Evolutionary conservation across 2,797 vertebrate species (phyloP).

Genomic region (Coracias cyanogaster): DNA sequence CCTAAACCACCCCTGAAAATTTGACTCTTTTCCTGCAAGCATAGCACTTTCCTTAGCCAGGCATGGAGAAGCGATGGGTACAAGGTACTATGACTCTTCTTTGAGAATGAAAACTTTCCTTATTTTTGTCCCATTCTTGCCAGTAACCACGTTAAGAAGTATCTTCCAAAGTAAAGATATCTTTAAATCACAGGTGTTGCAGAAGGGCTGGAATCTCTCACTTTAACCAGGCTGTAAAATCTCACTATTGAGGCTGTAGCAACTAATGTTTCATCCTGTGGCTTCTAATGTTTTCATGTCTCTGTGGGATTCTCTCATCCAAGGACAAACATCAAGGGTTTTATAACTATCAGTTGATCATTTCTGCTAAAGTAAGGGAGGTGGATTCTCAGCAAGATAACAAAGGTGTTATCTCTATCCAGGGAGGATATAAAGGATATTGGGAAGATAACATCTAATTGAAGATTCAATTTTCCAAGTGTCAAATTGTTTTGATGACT

Average conservation of each 20-base stretch:
- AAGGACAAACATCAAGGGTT: slow-evolving; percentile 86
- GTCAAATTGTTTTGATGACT: slow-evolving; percentile 81
- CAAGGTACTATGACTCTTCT: neutral
- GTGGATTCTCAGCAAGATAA: slow-evolving; percentile 88
- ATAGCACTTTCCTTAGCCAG: neutral
- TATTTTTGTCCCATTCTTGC: neutral
- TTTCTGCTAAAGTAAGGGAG: slow-evolving; percentile 86
- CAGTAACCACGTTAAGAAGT: slow-evolving; percentile 4
- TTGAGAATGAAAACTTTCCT: neutral
- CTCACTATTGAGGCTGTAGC: slow-evolving; percentile 30
- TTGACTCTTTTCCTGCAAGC: neutral
- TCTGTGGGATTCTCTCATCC: slow-evolving; percentile 72
- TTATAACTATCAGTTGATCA: slow-evolving; percentile 87
- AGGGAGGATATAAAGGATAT: slow-evolving; percentile 84
- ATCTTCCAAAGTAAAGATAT: slow-evolving; percentile 26
- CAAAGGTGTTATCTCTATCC: slow-evolving; percentile 86
- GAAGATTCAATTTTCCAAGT: slow-evolving; percentile 77
- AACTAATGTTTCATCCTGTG: slow-evolving; percentile 43
- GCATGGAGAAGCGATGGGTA: neutral
- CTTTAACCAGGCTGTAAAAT: slow-evolving; percentile 76
- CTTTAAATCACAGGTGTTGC: slow-evolving; percentile 65
- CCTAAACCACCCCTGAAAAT: too few relatives aligned
- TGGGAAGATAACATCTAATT: slow-evolving; percentile 83
- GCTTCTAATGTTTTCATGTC: slow-evolving; percentile 67
- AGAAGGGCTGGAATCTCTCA: slow-evolving; percentile 61